Evolutionary conservation across 2,113 vertebrate species (phyloP).

Genomic region (Canis aureus): DNA sequence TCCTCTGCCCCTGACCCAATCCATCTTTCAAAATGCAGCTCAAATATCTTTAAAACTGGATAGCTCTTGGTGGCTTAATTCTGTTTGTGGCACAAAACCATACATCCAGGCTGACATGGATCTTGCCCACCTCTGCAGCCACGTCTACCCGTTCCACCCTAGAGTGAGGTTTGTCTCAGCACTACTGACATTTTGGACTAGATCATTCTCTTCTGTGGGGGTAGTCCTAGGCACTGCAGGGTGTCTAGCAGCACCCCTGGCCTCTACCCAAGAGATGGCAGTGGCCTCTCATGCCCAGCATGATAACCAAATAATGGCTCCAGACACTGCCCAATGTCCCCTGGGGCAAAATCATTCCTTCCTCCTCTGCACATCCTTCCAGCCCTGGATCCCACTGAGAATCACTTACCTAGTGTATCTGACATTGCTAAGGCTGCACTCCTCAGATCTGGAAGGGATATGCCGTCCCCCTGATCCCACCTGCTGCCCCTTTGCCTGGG

Average conservation of each 20-base stretch:
- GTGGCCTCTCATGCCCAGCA: neutral
- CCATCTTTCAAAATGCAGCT: neutral
- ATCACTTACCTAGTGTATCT: neutral
- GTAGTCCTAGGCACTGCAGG: neutral
- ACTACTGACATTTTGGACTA: neutral
- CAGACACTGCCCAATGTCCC: neutral
- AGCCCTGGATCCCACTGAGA: neutral
- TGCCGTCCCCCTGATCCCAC: rapidly evolving
- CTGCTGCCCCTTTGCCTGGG: neutral
- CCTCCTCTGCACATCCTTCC: neutral
- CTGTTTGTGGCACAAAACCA: neutral
- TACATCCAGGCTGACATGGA: rapidly evolving
- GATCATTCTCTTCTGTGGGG: rapidly evolving
- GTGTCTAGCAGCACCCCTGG: too few species aligned
- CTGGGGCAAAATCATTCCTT: neutral
- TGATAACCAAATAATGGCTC: neutral
- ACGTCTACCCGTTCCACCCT: rapidly evolving
- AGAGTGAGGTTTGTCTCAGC: neutral
- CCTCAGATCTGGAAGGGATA: rapidly evolving
- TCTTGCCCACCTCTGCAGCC: neutral
- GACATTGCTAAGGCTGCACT: rapidly evolving
- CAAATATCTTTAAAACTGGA: rapidly evolving
- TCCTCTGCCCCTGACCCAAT: too few species aligned
- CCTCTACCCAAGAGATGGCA: neutral
- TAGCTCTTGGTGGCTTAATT: neutral